Conservation (phyloP, 2,797 vertebrate genomes). For the Pitangus sulphuratus region DNA sequence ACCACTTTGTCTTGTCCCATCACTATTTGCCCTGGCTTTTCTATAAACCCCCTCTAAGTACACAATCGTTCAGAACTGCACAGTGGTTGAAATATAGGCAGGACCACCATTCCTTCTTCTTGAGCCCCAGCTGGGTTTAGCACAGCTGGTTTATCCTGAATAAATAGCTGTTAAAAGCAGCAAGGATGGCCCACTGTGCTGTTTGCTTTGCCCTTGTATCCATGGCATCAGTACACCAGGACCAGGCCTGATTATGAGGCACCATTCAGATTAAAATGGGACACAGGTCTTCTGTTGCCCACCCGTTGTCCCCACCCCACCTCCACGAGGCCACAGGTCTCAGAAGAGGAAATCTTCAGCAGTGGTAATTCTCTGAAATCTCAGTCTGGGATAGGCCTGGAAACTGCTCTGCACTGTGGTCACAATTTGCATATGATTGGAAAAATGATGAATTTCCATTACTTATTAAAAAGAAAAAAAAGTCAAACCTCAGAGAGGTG, state of each 20-base stretch:
- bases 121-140: neutral
- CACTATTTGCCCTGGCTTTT: neutral
- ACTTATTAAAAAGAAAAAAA: neutral
- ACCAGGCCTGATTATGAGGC: neutral
- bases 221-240: neutral
- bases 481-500: rapidly evolving
- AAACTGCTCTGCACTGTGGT: neutral
- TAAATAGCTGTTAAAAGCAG: neutral
- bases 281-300: rapidly evolving
- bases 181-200: neutral
- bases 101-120: neutral
- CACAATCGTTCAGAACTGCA: neutral
- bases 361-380: neutral
- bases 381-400: neutral
- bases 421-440: neutral
- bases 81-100: neutral
- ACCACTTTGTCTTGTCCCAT: neutral
- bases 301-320: rapidly evolving
- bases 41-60: neutral
- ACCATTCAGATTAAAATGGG: neutral
- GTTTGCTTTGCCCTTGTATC: neutral
- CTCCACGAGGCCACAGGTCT: rapidly evolving
- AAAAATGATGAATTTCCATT: neutral
- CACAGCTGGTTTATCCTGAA: neutral
- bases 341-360: neutral